phyloP scores from a whole-genome alignment of 1,140 invertebrate genomes.

The Littorina saxatilis region DNA sequence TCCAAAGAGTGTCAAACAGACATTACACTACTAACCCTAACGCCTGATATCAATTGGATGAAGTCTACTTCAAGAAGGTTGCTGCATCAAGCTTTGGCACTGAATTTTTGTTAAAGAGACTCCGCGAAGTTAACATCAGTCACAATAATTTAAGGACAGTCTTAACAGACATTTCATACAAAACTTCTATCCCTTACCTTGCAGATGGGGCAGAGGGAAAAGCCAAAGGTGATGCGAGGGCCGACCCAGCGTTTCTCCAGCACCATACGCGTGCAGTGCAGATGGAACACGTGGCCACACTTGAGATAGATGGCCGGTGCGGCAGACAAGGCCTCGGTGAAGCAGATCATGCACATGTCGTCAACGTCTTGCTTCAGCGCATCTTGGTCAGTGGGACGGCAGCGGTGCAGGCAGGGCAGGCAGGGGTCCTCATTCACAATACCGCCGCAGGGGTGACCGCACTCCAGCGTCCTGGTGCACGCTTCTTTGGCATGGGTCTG shows the following conservation, averaged over 20 bases:
- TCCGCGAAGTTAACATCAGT: no score
- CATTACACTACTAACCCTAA: no score
- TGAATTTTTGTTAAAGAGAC: no score
- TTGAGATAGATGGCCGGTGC: conserved; percentile 95
- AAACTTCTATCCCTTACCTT: conserved; percentile 89
- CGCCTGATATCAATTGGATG: no score
- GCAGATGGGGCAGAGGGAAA: conserved; percentile 97
- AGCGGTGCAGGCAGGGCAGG: conserved; percentile 89
- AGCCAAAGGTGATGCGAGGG: conserved; percentile 96
- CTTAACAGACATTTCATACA: no score
- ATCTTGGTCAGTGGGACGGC: conserved; percentile 59
- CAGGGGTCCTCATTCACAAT: conserved; percentile 89
- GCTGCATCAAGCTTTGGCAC: no score
- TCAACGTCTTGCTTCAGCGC: conserved; percentile 89
- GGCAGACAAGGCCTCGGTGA: conserved; percentile 95
- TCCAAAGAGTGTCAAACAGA: no score
- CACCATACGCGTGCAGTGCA: conserved; percentile 92
- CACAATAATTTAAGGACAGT: no score
- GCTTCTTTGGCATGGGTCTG: conserved; percentile 90
- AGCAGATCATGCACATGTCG: conserved; percentile 99
- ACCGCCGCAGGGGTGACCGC: conserved; percentile 95
- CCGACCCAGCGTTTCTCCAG: conserved; percentile 93
- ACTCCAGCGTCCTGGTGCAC: conserved; percentile 88
- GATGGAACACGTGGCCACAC: conserved; percentile 97
- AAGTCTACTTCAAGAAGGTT: no score